Base-by-base conservation (phyloP, 2,888 invertebrate genomes). In the Keiferia lycopersicella region DNA sequence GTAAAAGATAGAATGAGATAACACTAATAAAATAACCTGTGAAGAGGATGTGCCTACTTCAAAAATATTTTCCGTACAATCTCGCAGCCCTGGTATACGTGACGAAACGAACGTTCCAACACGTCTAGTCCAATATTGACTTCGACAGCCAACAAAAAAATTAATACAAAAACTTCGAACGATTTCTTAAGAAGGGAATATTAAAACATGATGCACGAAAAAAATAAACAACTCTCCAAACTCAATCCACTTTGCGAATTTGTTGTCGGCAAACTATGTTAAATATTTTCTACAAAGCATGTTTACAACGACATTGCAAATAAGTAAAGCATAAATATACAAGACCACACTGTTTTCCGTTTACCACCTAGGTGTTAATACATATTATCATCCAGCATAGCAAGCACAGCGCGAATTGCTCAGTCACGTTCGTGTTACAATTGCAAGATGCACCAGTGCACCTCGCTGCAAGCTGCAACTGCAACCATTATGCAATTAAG, bases 401-500 rank as follows among this genome's bases (percentile, higher is more conserved):
- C 1, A 12, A 22, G 41, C n/a, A 12, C 38, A 45, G 14, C 22
- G 64, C 51, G 57, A 64, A 64, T 39, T 65, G 59, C 16, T 34
- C 18, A 4, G 62, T 59, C 65, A 62, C 50, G 65, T 50, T 63
- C 56, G 39, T 45, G 72, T 75, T 66, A 72, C 68, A 69, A 71
- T 75, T 66, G 73, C 68, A 69, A 72, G 68, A 73, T 78, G 74
- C 71, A 73, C 69, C 76, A 68, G 73, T 78, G 74, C 71, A 73
- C 69, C 76, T 74, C 69, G 71, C 73, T 69, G 71, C 68, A 39
- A 39, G 39, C 10, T 39, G 3, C 34, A 34, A 34, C 71, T 82
- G 77, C 80, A 73, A 71, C 77, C 79, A 84, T 85, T 86, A 81
- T 83, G 80, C 80, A 86, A 89, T 86, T 84, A 83, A 80, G 83